Percentiles rank a stretch among this genome's conserved stretches.
phyloP scores from a whole-genome alignment of 2,888 invertebrate species.

The Cybosia mesomella region DNA sequence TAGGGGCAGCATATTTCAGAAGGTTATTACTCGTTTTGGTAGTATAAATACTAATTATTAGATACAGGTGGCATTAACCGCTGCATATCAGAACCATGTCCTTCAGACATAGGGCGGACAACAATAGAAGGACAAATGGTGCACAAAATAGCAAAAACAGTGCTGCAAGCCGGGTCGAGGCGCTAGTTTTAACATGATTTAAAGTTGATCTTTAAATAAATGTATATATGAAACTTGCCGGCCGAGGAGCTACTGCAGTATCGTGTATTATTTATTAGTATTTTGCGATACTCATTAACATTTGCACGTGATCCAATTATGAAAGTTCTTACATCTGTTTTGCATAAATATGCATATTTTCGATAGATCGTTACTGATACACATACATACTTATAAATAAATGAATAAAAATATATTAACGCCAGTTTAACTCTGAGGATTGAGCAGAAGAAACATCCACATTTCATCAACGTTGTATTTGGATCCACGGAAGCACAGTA shows the following conservation, averaged over 20 bases:
- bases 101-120: too few relatives aligned
- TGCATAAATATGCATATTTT: background rate
- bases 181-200: slow-evolving; percentile 14
- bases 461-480: too few relatives aligned
- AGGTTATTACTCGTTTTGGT: too few relatives aligned
- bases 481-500: too few relatives aligned
- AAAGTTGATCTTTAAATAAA: background rate
- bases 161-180: background rate
- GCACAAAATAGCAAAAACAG: background rate
- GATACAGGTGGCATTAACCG: background rate
- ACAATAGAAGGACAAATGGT: too few relatives aligned
- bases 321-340: background rate
- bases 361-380: background rate
- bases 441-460: too few relatives aligned
- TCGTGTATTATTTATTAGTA: too few relatives aligned
- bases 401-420: background rate
- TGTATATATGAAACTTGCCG: background rate
- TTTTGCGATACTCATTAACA: background rate
- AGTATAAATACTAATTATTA: background rate
- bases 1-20: too few relatives aligned
- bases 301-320: background rate
- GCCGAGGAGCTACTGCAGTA: background rate
- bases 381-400: background rate
- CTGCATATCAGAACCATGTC: background rate
- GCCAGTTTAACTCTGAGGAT: too few relatives aligned